Base-by-base conservation (phyloP, 2,888 invertebrate species). In the Polydrusus tereticollis region DNA sequence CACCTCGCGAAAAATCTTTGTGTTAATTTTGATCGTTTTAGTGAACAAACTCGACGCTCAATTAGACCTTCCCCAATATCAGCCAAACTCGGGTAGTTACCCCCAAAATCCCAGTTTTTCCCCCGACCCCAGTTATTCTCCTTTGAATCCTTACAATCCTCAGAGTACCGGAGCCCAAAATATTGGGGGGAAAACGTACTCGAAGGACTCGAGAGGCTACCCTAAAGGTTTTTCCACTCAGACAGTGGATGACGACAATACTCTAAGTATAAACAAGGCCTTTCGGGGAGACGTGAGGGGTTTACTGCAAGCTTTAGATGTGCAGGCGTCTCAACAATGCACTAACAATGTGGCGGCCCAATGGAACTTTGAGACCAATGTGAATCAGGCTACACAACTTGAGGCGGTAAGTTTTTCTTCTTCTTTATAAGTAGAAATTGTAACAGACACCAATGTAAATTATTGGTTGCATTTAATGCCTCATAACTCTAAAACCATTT, bases 331-430 rank as follows among this genome's bases (percentile, higher is more conserved):
- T 0, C 90, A 92, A 82, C 92, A 94, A 84, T 95, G 95, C 81
- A 93, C 93, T 0, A 91, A 91, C 60, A 95, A 95, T 83, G 95
- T 95, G n/a, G 92, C 90, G 0, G 93, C 94, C 0, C 95, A 95
- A 82, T 95, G 95, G 95, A 92, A 92, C 83, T 95, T 94, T 81
- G 95, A 95, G 85, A 95, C 95, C 3, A 92, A 95, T 81, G 94
- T 95, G 41, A 94, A 94, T 85, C 93, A 94, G 83, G 90, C 88
- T 55, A 93, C 93, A 0, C 95, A 95, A 85, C 87, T 93, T 77
- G 92, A 93, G 80, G 95, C 95, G 84, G 95, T 95, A 85, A 93
- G 94, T 91, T 50, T 59, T 69, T 52, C 26, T 57, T 29, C 38
- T 57, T 26, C n/a, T 38, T 12, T 38, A 38, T n/a, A n/a, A 38